Evolutionary conservation across 2,797 vertebrate species (phyloP).

Genomic region (Eospalax fontanierii): DNA sequence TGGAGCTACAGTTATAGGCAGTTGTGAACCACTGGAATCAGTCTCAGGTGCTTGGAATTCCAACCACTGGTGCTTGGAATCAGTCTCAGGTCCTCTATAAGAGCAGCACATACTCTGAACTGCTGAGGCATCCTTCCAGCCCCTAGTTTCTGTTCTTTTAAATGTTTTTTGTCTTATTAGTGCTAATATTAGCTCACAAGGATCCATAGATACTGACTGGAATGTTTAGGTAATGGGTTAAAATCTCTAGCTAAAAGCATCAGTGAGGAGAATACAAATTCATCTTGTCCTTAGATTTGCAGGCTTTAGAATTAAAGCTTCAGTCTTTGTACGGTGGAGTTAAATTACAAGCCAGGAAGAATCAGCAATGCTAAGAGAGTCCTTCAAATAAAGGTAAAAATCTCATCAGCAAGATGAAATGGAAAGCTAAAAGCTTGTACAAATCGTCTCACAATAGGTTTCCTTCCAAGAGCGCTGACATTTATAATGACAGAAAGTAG

Average conservation of each 20-base stretch:
- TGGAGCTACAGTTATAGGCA: neutral
- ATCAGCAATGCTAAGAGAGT: slow-evolving; percentile 34
- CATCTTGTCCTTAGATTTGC: neutral
- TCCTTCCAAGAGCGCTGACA: slow-evolving; percentile 61
- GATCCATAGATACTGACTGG: neutral
- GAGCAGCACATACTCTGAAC: neutral
- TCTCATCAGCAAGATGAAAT: slow-evolving; percentile 4
- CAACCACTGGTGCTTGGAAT: neutral
- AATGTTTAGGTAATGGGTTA: neutral
- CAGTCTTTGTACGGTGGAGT: slow-evolving; percentile 13
- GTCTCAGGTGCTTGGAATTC: too few relatives aligned
- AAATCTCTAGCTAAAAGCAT: slow-evolving; percentile 25
- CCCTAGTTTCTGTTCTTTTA: neutral
- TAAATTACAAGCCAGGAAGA: slow-evolving; percentile 45
- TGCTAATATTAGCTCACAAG: neutral
- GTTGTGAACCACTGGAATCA: neutral
- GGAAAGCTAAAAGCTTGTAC: slow-evolving; percentile 40
- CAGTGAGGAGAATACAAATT: slow-evolving; percentile 21
- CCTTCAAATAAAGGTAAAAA: slow-evolving; percentile 68
- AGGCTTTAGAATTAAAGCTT: slow-evolving; percentile 21
- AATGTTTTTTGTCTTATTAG: slow-evolving; percentile 22
- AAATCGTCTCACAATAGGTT: slow-evolving; percentile 52
- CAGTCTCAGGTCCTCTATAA: neutral
- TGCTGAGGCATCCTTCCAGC: neutral
- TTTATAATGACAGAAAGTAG: slow-evolving; percentile 72